A percentile compares a stretch with the other conserved stretches of the same genome.
Evolutionary conservation across 2,888 invertebrate species (phyloP).

Genomic region (Aquatica leii): DNA sequence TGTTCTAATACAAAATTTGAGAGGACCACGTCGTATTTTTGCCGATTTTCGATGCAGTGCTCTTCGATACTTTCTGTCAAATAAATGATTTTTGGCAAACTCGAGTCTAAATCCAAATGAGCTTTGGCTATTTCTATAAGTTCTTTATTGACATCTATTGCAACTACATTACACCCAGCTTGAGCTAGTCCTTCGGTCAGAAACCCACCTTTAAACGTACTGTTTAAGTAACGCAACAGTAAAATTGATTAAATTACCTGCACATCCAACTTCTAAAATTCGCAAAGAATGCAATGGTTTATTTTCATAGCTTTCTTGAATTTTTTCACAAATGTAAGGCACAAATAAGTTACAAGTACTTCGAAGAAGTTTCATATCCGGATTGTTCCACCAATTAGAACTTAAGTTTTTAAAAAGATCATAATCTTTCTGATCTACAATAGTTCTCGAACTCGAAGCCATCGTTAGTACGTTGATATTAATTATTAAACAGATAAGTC

Average conservation of each 20-base stretch:
- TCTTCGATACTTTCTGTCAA: constrained; percentile 67
- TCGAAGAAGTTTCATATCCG: too few relatives aligned
- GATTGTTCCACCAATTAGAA: constrained; percentile 78
- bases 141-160: constrained; percentile 80
- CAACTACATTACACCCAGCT: constrained; percentile 81
- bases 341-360: too few relatives aligned
- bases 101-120: constrained; percentile 65
- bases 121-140: constrained; percentile 73
- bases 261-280: constrained; percentile 77
- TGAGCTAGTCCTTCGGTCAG: constrained; percentile 73
- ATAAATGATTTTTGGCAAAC: constrained; percentile 63
- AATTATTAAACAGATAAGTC: neutral
- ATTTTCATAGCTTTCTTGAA: too few relatives aligned
- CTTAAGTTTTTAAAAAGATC: constrained; percentile 68
- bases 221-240: neutral
- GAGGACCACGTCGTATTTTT: constrained; percentile 81
- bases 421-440: constrained; percentile 64
- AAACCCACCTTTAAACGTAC: constrained; percentile 51
- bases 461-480: neutral
- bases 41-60: constrained; percentile 53
- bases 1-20: constrained; percentile 93
- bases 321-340: too few relatives aligned
- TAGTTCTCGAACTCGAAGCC: neutral
- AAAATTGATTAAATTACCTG: constrained; percentile 64
- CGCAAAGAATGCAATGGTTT: constrained; percentile 64